Percentiles rank a stretch among this genome's conserved stretches.
Evolutionary conservation across 2,113 vertebrate genomes (phyloP).

Genomic region (Oncorhynchus keta): DNA sequence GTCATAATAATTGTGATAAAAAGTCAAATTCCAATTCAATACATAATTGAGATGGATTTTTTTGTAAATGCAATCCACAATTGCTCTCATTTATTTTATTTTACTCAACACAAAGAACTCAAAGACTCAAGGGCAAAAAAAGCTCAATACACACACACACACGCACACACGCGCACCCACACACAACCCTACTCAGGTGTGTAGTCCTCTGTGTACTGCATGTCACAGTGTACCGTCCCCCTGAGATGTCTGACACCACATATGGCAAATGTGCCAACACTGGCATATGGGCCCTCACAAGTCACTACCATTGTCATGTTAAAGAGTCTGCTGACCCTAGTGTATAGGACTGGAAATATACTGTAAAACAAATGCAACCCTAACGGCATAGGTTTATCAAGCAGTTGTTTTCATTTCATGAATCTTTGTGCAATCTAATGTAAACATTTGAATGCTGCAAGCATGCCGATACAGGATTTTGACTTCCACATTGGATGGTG

Average conservation of each 20-base stretch:
- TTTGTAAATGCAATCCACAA: too few relatives aligned
- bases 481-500: constrained; percentile 11
- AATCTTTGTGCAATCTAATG: constrained; percentile 54
- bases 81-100: too few relatives aligned
- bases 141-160: not conserved
- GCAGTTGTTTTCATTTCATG: constrained; percentile 50
- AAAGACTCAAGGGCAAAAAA: not conserved
- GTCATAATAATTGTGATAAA: too few relatives aligned
- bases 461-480: constrained; percentile 23
- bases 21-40: too few relatives aligned
- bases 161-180: not conserved
- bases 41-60: too few relatives aligned
- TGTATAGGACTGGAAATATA: not conserved
- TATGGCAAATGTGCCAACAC: constrained; percentile 51
- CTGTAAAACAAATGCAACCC: constrained; percentile 58
- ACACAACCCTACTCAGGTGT: not conserved
- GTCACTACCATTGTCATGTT: constrained; percentile 67
- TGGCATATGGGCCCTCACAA: constrained; percentile 56
- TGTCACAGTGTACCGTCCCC: constrained; percentile 18
- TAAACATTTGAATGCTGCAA: constrained; percentile 39
- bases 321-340: constrained; percentile 49
- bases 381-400: constrained; percentile 51
- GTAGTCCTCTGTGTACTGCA: constrained; percentile 13
- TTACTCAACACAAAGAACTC: too few relatives aligned
- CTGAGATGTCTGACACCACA: constrained; percentile 51